Percentiles rank a stretch among this genome's conserved stretches.
These are phyloP conservation scores for Pleuronectes platessa DNA, from an alignment of 2,113 vertebrate species.

Conservation along the genomic window DNA sequence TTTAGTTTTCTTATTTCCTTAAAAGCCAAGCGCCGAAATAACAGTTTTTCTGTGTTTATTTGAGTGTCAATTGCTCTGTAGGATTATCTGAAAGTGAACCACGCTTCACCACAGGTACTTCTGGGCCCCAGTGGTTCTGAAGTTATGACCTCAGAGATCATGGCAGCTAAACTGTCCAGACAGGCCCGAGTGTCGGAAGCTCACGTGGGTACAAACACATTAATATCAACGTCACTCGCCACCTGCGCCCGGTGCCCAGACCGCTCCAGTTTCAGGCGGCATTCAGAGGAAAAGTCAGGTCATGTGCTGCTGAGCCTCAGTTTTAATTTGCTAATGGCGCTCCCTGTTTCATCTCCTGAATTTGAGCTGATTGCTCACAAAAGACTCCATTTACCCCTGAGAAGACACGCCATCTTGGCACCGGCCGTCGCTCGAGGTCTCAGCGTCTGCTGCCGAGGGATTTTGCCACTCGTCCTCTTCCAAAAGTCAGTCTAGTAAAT, in stretches of 20 bases:
- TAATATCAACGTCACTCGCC: slow-evolving; percentile 80
- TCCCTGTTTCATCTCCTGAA: slow-evolving; percentile 72
- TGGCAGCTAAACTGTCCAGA: slow-evolving; percentile 50
- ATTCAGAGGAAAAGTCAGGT: slow-evolving; percentile 77
- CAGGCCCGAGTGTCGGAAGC: slow-evolving; percentile 11
- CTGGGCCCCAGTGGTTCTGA: slow-evolving; percentile 3
- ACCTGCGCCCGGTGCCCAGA: slow-evolving; percentile 59
- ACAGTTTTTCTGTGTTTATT: background rate
- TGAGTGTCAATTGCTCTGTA: background rate
- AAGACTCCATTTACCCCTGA: slow-evolving; percentile 75
- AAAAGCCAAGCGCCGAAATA: background rate
- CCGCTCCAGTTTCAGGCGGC: slow-evolving; percentile 76
- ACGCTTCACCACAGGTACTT: slow-evolving; percentile 20
- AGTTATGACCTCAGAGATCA: slow-evolving; percentile 28
- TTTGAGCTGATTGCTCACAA: slow-evolving; percentile 78
- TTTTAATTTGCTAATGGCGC: slow-evolving; percentile 84
- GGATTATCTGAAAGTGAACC: background rate
- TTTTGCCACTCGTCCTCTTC: slow-evolving; percentile 46
- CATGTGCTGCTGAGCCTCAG: slow-evolving; percentile 66
- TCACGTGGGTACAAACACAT: slow-evolving; percentile 66
- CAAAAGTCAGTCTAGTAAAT: slow-evolving; percentile 79
- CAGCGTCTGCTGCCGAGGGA: slow-evolving; percentile 52
- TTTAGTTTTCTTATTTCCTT: background rate
- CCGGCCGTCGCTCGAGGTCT: slow-evolving; percentile 12
- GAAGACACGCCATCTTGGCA: slow-evolving; percentile 68